Evolutionary conservation across 2,888 invertebrate genomes (phyloP).

Genomic region (Phasia obesa): DNA sequence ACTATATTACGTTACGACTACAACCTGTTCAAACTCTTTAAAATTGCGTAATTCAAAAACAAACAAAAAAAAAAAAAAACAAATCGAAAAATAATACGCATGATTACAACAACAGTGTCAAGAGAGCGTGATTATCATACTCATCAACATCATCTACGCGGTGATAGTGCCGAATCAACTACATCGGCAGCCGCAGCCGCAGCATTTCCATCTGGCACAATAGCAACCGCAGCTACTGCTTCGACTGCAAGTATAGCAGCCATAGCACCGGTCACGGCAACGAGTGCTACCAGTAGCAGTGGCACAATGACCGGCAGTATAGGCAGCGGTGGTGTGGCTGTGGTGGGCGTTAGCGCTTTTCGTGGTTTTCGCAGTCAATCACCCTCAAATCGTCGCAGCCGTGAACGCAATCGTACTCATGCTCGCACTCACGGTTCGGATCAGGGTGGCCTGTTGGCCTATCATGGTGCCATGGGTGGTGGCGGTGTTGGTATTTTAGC

Average conservation of each 20-base stretch:
- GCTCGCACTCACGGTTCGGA: conserved; percentile 81
- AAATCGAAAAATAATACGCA: conserved; percentile 42
- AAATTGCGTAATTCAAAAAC: conserved; percentile 23
- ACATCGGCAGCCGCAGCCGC: conserved; percentile 74
- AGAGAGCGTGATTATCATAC: conserved; percentile 78
- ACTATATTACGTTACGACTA: not conserved
- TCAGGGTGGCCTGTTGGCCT: conserved; percentile 80
- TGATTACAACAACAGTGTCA: conserved; percentile 79
- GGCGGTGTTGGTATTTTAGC: conserved; percentile 67
- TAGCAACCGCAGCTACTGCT: conserved; percentile 63
- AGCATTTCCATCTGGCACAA: conserved; percentile 69
- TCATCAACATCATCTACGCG: conserved; percentile 73
- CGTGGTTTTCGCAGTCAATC: conserved; percentile 82
- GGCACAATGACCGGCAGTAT: conserved; percentile 76
- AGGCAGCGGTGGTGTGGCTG: conserved; percentile 70
- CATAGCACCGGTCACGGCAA: conserved; percentile 60
- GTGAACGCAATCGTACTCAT: conserved; percentile 79
- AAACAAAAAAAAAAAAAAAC: conserved; percentile 27
- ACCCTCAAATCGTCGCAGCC: conserved; percentile 81
- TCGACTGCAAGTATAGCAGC: conserved; percentile 72
- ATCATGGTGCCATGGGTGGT: conserved; percentile 76
- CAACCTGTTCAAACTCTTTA: not conserved
- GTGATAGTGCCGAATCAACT: conserved; percentile 74
- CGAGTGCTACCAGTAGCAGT: conserved; percentile 66
- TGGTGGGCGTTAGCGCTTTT: conserved; percentile 71